phyloP scores from a whole-genome alignment of 1,140 invertebrate genomes.

The Pseudobourletiella spinata region DNA sequence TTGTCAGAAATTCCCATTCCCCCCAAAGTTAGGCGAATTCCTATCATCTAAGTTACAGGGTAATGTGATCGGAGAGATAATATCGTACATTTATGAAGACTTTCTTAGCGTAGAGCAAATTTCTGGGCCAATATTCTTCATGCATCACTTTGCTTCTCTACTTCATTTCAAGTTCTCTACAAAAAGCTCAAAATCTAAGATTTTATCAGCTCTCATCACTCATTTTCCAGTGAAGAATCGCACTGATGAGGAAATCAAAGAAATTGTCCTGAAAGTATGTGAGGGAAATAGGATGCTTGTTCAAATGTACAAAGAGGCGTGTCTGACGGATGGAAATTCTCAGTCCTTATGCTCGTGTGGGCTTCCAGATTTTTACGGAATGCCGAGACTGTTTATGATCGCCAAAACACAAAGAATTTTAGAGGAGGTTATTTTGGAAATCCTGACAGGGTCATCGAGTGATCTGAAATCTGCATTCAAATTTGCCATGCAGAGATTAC shows the following conservation, averaged over 20 bases:
- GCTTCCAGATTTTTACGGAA: conserved; percentile 6
- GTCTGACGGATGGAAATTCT: conserved; percentile 13
- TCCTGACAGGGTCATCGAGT: background rate
- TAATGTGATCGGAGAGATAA: background rate
- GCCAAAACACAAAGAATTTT: conserved; percentile 3
- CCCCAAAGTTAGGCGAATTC: background rate
- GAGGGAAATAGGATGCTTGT: background rate
- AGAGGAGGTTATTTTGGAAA: conserved; percentile 13
- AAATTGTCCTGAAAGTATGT: conserved; percentile 5
- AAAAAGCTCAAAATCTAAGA: conserved; percentile 3
- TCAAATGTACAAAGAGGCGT: conserved; percentile 8
- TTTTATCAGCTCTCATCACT: conserved; percentile 7
- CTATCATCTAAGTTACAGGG: background rate
- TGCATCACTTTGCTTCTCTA: conserved; percentile 12
- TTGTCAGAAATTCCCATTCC: background rate
- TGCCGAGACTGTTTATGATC: conserved; percentile 1
- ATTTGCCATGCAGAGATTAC: conserved; percentile 5
- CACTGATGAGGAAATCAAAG: conserved; percentile 10
- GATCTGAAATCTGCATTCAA: background rate
- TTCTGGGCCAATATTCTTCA: background rate
- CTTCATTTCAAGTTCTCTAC: background rate
- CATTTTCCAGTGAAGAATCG: conserved; percentile 13
- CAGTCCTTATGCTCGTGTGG: conserved; percentile 16
- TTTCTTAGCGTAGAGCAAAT: background rate
- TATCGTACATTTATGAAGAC: background rate